Percentiles rank a stretch among this genome's conserved stretches.
Evolutionary conservation across 1,140 invertebrate genomes (phyloP).

Genomic region (Aphelenchoides fujianensis): DNA sequence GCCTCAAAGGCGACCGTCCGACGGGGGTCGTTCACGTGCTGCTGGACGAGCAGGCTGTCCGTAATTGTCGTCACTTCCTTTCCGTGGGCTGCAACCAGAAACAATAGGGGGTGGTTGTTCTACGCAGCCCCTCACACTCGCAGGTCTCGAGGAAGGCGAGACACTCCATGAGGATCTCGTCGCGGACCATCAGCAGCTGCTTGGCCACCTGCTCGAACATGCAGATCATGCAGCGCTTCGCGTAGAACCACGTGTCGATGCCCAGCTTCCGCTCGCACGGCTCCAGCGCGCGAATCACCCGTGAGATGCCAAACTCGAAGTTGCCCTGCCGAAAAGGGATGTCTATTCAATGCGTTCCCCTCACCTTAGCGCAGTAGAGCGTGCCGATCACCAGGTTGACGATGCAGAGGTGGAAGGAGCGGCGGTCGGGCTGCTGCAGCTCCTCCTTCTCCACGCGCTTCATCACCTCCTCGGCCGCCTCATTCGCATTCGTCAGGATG

Average conservation of each 20-base stretch:
- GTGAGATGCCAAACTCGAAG: constrained; percentile 96
- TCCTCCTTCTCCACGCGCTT: constrained; percentile 97
- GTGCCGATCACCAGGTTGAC: constrained; percentile 97
- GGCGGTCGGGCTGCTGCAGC: constrained; percentile 81
- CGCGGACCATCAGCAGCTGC: constrained; percentile 82
- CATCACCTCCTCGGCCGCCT: constrained; percentile 98
- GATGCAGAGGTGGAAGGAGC: constrained; percentile 93
- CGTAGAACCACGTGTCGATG: constrained; percentile 94
- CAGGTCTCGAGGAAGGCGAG: constrained; percentile 87
- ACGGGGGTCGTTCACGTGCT: constrained; percentile 73
- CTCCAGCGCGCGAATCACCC: constrained; percentile 92
- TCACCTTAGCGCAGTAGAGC: constrained; percentile 85
- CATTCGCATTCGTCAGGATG: constrained; percentile 97
- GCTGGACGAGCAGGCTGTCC: constrained; percentile 76
- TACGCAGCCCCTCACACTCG: constrained; percentile 67
- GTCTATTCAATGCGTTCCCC: background rate
- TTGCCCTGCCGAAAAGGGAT: constrained; percentile 71
- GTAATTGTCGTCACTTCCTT: constrained; percentile 77
- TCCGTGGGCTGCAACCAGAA: constrained; percentile 68
- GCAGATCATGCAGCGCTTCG: constrained; percentile 87
- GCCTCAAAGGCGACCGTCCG: constrained; percentile 91
- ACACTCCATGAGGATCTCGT: constrained; percentile 78
- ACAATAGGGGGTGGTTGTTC: background rate
- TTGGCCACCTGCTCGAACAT: constrained; percentile 75
- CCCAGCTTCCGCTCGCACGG: constrained; percentile 91